Evolutionary conservation across 2,888 invertebrate species (phyloP).

Genomic region (Agonum fuliginosum): DNA sequence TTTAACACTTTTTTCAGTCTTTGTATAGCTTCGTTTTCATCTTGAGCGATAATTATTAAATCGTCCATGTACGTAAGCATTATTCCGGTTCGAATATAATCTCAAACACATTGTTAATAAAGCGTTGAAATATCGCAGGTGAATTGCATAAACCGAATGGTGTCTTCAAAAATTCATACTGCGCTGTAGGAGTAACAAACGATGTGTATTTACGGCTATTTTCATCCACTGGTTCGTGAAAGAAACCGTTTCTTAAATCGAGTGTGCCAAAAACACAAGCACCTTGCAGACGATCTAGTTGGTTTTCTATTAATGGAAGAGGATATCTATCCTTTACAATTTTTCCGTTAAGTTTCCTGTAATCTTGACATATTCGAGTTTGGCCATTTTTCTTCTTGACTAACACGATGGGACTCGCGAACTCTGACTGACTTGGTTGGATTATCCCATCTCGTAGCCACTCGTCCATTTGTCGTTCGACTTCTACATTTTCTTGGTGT

Average conservation of each 20-base stretch:
- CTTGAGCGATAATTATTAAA: constrained; percentile 62
- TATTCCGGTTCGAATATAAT: constrained; percentile 37
- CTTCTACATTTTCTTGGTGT: too few species aligned
- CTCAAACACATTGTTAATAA: background rate
- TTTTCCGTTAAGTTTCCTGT: constrained; percentile 61
- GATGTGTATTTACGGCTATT: background rate
- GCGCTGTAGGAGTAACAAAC: too few species aligned
- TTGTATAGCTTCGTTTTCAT: constrained; percentile 64
- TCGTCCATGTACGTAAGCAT: constrained; percentile 65
- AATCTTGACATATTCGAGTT: constrained; percentile 44
- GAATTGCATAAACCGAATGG: constrained; percentile 9
- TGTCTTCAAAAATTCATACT: background rate
- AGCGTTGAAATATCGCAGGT: constrained; percentile 6
- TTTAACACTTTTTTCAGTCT: too few species aligned
- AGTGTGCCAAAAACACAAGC: constrained; percentile 62
- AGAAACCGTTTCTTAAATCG: background rate
- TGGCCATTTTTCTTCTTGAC: background rate
- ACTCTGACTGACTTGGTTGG: background rate
- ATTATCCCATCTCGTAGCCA: background rate
- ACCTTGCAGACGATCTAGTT: constrained; percentile 63
- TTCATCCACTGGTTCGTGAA: background rate
- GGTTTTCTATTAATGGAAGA: constrained; percentile 66
- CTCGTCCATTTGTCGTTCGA: background rate
- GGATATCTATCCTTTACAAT: constrained; percentile 65
- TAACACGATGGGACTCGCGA: background rate